Conservation (phyloP, 2,797 vertebrate genomes). For the Atherinosoma microstoma region DNA sequence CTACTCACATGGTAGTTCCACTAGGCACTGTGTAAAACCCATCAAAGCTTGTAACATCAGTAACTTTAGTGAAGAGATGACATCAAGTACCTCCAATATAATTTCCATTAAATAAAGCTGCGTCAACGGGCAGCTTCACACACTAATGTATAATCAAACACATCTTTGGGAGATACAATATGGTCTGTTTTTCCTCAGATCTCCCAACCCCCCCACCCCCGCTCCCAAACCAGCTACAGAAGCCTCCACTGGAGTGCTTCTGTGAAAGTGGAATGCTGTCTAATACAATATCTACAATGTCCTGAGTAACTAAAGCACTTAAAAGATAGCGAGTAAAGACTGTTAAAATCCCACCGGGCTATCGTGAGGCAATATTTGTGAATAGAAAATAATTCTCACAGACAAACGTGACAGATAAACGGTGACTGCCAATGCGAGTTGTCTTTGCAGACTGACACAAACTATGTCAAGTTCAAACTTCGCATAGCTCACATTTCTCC, state of each 20-base stretch:
- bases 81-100: conserved; percentile 35
- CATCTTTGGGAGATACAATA: conserved; percentile 47
- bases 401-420: conserved; percentile 30
- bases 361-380: conserved; percentile 67
- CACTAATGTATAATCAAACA: conserved; percentile 41
- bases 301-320: conserved; percentile 84
- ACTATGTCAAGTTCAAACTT: conserved; percentile 32
- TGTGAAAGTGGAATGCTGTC: conserved; percentile 69
- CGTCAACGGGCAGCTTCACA: conserved; percentile 44
- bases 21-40: conserved; percentile 76
- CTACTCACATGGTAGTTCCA: conserved; percentile 52
- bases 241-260: conserved; percentile 40
- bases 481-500: conserved; percentile 20
- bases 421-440: conserved; percentile 27
- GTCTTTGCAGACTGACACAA: conserved; percentile 36
- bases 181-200: conserved; percentile 5
- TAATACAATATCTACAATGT: conserved; percentile 57
- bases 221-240: conserved; percentile 35
- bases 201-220: background rate
- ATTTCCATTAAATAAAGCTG: conserved; percentile 43
- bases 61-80: conserved; percentile 51
- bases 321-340: conserved; percentile 54
- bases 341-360: conserved; percentile 18
- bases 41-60: conserved; percentile 59
- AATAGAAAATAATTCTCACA: conserved; percentile 39